phyloP scores from a whole-genome alignment of 1,140 invertebrate genomes.

The Charaxes varanes region DNA sequence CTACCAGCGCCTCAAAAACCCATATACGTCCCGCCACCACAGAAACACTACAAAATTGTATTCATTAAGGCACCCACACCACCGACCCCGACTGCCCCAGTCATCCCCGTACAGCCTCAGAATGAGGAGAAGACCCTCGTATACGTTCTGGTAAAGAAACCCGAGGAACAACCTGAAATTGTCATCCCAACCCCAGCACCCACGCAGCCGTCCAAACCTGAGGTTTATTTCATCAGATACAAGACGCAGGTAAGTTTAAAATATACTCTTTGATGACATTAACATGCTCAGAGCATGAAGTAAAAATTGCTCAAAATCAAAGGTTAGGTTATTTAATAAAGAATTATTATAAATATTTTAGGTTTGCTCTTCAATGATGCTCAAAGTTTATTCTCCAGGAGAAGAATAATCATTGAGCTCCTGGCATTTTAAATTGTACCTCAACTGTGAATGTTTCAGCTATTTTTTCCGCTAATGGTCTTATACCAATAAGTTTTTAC shows the following conservation, averaged over 20 bases:
- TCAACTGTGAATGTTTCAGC: too few relatives aligned
- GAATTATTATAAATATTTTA: too few relatives aligned
- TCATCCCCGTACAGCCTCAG: constrained; percentile 83
- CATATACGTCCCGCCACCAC: constrained; percentile 80
- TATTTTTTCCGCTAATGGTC: too few relatives aligned
- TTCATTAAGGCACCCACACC: constrained; percentile 91
- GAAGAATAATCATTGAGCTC: too few relatives aligned
- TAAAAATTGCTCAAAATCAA: too few relatives aligned
- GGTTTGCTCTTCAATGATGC: too few relatives aligned
- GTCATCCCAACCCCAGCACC: constrained; percentile 85
- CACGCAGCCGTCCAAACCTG: constrained; percentile 88
- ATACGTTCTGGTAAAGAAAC: constrained; percentile 92
- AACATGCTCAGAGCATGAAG: too few relatives aligned
- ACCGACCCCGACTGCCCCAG: constrained; percentile 83
- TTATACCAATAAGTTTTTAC: too few relatives aligned
- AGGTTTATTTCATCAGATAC: constrained; percentile 92
- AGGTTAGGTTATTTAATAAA: too few relatives aligned
- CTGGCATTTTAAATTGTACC: too few relatives aligned
- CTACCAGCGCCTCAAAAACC: constrained; percentile 79
- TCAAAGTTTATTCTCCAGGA: too few relatives aligned
- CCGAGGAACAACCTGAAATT: constrained; percentile 86
- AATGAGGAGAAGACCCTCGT: constrained; percentile 92
- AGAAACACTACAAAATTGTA: constrained; percentile 93
- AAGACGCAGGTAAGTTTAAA: constrained; percentile 88
- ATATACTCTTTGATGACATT: too few relatives aligned